Evolutionary conservation across 2,113 vertebrate species (phyloP), one percentile per base, ranked within the genome.

Genomic region (Capreolus pygargus): DNA sequence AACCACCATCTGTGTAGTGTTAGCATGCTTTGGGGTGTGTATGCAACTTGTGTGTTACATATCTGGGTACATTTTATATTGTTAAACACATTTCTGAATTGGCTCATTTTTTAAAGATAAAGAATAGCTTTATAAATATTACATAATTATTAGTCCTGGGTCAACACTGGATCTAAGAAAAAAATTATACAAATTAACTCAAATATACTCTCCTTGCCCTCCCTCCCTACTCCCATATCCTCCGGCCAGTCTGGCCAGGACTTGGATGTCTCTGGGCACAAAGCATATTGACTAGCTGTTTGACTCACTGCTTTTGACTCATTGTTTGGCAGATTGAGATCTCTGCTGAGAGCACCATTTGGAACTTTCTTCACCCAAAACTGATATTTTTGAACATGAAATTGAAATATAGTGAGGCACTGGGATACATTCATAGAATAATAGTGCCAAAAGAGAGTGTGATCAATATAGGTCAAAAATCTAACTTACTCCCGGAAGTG

Each of bases 241-340:
- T n/a, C 50, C 25, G 55, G 84, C 45, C 61, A 79, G 17, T 55
- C 25, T 92, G 90, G 52, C 58, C 47, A 70, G 45, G 84, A 87
- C 47, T 19, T 47, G 58, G 64, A 86, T 12, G 57, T 10, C 28
- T 70, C 27, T 95, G 81, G 74, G 76, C 85, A 92, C 27, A 50
- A 52, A 70, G 81, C 54, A 76, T n/a, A 70, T 16, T 60, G 92
- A 95, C 82, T 57, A 95, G 74, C 90, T 95, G 57, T 90, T 67
- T 94, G 82, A 79, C 33, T 70, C 47, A 58, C 64, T 89, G 36
- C 28, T 39, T 86, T 67, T 97, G 86, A 97, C 47, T 97, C 57
- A 25, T 39, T 64, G 67, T 92, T 90, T 91, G 58, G 88, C 85
- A 92, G 81, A 93, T 43, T 78, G 95, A 96, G 67, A 95, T 83